Evolutionary conservation across 2,113 vertebrate species (phyloP).

Genomic region (Eulemur macaco): DNA sequence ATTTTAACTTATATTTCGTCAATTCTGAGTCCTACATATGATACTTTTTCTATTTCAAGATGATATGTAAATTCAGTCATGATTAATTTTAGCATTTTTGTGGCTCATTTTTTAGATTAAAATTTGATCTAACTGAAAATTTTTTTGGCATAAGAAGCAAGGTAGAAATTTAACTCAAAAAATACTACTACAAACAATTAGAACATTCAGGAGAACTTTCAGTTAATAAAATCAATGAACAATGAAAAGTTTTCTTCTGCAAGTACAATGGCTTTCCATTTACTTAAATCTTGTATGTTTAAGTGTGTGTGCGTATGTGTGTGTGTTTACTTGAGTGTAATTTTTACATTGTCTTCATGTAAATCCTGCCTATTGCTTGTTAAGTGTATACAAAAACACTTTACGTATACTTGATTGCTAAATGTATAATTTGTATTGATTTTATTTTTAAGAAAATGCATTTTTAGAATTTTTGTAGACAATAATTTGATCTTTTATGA

Average conservation of each 20-base stretch:
- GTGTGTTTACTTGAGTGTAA: not conserved
- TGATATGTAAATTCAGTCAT: not conserved
- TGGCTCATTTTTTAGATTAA: not conserved
- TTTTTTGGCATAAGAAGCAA: no score
- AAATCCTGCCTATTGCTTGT: not conserved
- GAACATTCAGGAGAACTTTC: not conserved
- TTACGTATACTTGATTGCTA: not conserved
- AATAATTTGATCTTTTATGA: not conserved
- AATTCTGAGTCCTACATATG: not conserved
- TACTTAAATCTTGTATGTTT: not conserved
- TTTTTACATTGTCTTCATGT: not conserved
- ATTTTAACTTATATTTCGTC: not conserved
- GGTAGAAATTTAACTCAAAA: not conserved
- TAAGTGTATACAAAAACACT: not conserved
- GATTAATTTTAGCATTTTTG: not conserved
- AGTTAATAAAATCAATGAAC: not conserved
- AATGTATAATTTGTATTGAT: not conserved
- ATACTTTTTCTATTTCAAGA: not conserved
- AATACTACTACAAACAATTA: not conserved
- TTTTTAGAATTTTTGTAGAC: not conserved
- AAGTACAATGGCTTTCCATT: not conserved
- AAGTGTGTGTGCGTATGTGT: not conserved
- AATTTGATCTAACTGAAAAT: not conserved
- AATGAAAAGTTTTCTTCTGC: not conserved
- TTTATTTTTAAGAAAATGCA: slow-evolving; percentile 5